Base-by-base conservation (phyloP, 2,113 vertebrate genomes). In the Acanthochromis polyacanthus region DNA sequence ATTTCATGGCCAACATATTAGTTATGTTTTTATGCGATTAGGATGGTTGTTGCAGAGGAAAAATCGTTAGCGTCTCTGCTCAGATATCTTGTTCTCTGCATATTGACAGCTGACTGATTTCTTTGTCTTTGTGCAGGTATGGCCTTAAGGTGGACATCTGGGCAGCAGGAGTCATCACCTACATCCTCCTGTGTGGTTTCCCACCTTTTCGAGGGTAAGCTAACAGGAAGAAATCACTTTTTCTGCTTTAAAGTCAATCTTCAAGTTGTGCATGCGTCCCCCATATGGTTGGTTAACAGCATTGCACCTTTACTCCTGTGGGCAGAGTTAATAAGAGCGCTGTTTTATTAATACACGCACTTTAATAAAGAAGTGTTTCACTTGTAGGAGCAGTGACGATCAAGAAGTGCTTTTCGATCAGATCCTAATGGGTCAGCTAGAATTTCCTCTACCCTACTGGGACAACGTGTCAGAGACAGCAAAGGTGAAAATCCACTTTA, bases 141-240 rank as follows among this genome's bases (percentile, higher is more conserved):
- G 97, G 98, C 91, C 95, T 99, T 93, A 99, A 99, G 89, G 97
- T 99, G 94, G 98, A 99, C 93, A 98, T 99, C 96, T 99, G 98
- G 98, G 98, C 98, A 48, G 97, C 97, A 10, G 98, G 98, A 53
- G 98, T 99, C 64, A 99, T 99, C 91, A 99, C 97, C 74, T 99
- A 99, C 86, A 99, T 99, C 88, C 94, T 99, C 69, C 95, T 99
- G 61, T 99, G 97, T 91, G 98, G 98, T 55, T 99, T 99, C 82
- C 98, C 98, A 83, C 98, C 98, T 0, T 99, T 99, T 83, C 94
- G 97, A 88, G 97, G 97, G 98, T 99, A 95, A 71, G 96, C 16
- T 23, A n/a, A 28, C 0, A 28, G 10, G 23, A 71, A 25, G 28
- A 30, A 51, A 28, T 23, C 20, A 23, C 25, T 55, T 4, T 56